Evolutionary conservation across 2,888 invertebrate genomes (phyloP), one percentile per base, ranked within the genome.

Genomic region (Drosophila nr. fundita): DNA sequence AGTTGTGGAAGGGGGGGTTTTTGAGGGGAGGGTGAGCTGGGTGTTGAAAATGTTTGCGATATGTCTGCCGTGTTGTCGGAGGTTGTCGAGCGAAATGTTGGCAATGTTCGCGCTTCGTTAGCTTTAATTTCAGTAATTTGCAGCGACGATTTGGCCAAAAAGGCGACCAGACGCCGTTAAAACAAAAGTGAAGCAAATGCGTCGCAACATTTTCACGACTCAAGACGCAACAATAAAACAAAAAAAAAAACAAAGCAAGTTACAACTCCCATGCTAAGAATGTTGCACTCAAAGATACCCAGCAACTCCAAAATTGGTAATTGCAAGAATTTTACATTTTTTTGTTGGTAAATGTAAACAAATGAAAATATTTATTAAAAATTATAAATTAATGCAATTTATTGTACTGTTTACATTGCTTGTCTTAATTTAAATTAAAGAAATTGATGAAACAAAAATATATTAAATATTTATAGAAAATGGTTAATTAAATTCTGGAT

Each of bases 41-140:
- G 59, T 62, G 74, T 50, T 58, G 48, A 52, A 71, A 61, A 49
- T 69, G 81, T 68, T 49, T 66, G 61, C 58, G 59, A 74, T 70
- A 82, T 78, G 79, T 79, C 78, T 82, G 78, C 64, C 24, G 68
- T 82, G 73, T 71, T 82, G 64, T 63, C 64, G 67, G 62, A 60
- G 77, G 55, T 63, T 74, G 64, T 79, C 76, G 64, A 80, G 76
- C 82, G 73, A 82, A 82, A 78, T 78, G 82, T 85, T 82, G 81
- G 86, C 80, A 85, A 89, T 90, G 85, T 91, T 91, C 84, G 83
- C 88, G 91, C 91, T 91, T 91, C 91, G 91, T 91, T 91, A 91
- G 83, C 84, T 89, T 87, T 89, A 85, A 90, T 90, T 90, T 87
- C 79, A 74, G 85, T 85, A 85, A 90, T 88, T 90, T 91, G 88